Evolutionary conservation across 2,888 invertebrate species (phyloP), one percentile per base, ranked within the genome.

Genomic region (Hyles lineata): DNA sequence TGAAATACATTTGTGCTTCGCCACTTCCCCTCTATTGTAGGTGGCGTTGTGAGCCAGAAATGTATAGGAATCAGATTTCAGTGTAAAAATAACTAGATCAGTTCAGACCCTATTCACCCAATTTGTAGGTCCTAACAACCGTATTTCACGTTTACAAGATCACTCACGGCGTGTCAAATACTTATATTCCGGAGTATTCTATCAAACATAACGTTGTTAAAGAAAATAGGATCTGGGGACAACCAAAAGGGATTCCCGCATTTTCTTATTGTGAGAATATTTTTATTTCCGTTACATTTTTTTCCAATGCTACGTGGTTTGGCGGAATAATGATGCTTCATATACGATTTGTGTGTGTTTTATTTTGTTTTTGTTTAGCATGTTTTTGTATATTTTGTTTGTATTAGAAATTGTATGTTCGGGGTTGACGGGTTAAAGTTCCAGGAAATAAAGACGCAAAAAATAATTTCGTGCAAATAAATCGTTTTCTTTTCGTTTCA

Each of bases 221-320:
- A 21, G 60, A 43, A 71, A 60, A 71, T 71, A 60, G 43, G 70
- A 60, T 71, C 60, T 43, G 60, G 35, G 55, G 59, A 76, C 70
- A 72, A 15, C 43, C 43, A 55, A 55, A 67, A 17, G 23, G 50
- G 50, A 50, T 67, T 43, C 35, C 1, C 23, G 17, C 23, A 15
- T 60, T 25, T 60, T 60, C 17, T 29, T 60, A 60, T 55, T 60
- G 19, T 32, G 32, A 19, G 61, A 19, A 8, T 62, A 23, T 67
- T 43, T 67, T 67, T 67, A 67, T 67, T 50, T 43, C 23, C 23
- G 67, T 17, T 43, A 50, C 43, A 43, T 50, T 43, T 67, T 32
- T 67, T 67, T 43, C 43, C 17, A 55, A 43, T 43, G 43, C 43
- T 55, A 55, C 55, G 55, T 55, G 55, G 55, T n/a, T 55, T 55